These are phyloP conservation scores for Chamaea fasciata DNA, from an alignment of 2,113 vertebrate genomes.

Conservation along the genomic window DNA sequence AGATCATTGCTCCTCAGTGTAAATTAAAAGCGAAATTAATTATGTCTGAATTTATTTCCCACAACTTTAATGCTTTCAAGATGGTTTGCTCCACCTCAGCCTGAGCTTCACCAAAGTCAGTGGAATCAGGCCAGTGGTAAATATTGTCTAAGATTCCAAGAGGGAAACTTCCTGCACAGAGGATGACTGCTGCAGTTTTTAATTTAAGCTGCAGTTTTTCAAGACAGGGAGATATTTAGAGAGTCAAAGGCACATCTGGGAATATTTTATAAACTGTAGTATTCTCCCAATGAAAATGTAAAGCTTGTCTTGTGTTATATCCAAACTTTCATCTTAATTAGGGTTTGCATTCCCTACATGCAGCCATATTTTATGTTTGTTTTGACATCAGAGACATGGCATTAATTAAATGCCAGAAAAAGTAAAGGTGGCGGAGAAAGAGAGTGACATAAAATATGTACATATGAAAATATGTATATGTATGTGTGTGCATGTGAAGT, in stretches of 20 bases:
- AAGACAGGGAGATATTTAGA: constrained; percentile 49
- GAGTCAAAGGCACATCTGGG: constrained; percentile 67
- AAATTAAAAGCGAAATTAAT: constrained; percentile 27
- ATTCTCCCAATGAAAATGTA: constrained; percentile 65
- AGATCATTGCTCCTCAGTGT: neutral
- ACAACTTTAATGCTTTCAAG: constrained; percentile 65
- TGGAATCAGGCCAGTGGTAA: constrained; percentile 41
- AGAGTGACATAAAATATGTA: constrained; percentile 66
- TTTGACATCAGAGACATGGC: constrained; percentile 69
- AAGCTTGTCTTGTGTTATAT: constrained; percentile 57
- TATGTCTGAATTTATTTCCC: constrained; percentile 21
- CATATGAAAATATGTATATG: constrained; percentile 35
- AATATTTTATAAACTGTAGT: constrained; percentile 66
- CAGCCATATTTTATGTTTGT: constrained; percentile 66
- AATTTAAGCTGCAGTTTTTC: constrained; percentile 60
- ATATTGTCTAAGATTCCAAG: constrained; percentile 30
- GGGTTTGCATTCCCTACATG: constrained; percentile 51
- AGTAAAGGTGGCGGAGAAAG: constrained; percentile 57
- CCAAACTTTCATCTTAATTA: constrained; percentile 73
- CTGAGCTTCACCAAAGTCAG: neutral
- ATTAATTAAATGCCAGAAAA: constrained; percentile 71
- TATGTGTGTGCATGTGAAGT: neutral
- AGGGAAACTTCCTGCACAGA: constrained; percentile 42
- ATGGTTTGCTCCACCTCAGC: neutral
- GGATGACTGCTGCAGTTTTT: constrained; percentile 60